Conservation (phyloP, 2,113 vertebrate genomes). For the Microcebus murinus region DNA sequence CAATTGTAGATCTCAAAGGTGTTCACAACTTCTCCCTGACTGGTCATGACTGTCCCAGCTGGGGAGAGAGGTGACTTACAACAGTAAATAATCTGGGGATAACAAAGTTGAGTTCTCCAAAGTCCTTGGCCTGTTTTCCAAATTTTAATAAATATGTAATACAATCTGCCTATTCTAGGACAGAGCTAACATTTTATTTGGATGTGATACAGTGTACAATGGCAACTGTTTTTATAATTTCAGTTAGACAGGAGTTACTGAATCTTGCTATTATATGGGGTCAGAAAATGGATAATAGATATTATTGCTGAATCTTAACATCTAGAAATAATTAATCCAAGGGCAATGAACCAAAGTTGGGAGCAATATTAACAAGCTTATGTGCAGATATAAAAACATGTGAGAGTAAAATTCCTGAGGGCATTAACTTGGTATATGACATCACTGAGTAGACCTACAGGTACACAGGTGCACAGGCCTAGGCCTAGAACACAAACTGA, state of each 20-base stretch:
- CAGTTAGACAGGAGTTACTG: conserved; percentile 41
- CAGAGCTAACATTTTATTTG: conserved; percentile 76
- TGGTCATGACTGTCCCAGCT: background rate
- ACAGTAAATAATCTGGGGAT: background rate
- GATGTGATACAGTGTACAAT: conserved; percentile 52
- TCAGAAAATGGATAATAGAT: conserved; percentile 54
- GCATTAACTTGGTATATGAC: background rate
- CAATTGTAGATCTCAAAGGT: background rate
- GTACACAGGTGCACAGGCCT: background rate
- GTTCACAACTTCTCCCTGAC: background rate
- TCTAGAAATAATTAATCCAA: conserved; percentile 48
- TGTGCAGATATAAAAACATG: background rate
- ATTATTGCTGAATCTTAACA: conserved; percentile 43
- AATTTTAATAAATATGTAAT: conserved; percentile 67
- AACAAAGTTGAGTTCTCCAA: conserved; percentile 47
- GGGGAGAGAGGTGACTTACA: conserved; percentile 1
- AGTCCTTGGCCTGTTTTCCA: conserved; percentile 57
- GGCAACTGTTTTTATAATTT: conserved; percentile 50
- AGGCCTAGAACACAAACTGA: background rate
- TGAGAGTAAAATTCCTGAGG: conserved; percentile 42
- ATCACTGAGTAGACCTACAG: background rate
- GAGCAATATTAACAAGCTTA: background rate
- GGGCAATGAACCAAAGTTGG: conserved; percentile 36
- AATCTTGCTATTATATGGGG: conserved; percentile 41
- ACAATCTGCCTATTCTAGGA: conserved; percentile 55